Conservation (phyloP, 2,888 invertebrate species). For the Erannis defoliaria region DNA sequence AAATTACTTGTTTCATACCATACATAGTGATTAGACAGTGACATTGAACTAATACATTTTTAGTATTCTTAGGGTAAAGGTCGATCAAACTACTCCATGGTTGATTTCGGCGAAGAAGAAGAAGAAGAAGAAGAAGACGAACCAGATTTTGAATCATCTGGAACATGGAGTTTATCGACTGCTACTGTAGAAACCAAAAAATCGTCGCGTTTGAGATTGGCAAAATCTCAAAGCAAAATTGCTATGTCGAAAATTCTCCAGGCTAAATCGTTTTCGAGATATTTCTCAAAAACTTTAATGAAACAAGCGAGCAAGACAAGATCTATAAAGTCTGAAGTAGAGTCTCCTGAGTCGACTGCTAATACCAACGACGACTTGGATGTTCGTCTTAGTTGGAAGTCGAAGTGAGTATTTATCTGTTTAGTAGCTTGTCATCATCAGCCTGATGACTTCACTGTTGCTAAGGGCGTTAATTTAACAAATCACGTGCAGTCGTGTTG, state of each 20-base stretch:
- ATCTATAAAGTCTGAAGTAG: slow-evolving; percentile 38
- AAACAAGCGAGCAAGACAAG: slow-evolving; percentile 48
- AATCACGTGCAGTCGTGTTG: too few species aligned
- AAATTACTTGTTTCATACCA: too few species aligned
- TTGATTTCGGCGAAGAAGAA: slow-evolving; percentile 51
- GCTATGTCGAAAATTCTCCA: slow-evolving; percentile 41
- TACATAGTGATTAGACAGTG: too few species aligned
- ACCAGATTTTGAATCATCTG: slow-evolving; percentile 60
- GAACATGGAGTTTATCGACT: slow-evolving; percentile 60
- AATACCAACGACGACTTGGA: slow-evolving; percentile 63
- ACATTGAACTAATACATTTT: not conserved
- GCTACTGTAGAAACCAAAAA: slow-evolving; percentile 45
- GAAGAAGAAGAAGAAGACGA: slow-evolving; percentile 50
- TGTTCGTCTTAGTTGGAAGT: slow-evolving; percentile 53
- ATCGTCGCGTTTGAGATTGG: slow-evolving; percentile 48
- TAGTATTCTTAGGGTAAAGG: not conserved
- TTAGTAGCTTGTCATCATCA: too few species aligned
- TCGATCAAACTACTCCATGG: slow-evolving; percentile 47
- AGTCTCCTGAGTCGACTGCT: slow-evolving; percentile 42
- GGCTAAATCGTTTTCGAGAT: slow-evolving; percentile 59
- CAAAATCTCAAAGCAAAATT: slow-evolving; percentile 42
- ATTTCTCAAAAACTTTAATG: slow-evolving; percentile 54
- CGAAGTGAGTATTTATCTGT: slow-evolving; percentile 35
- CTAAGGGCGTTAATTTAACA: too few species aligned
- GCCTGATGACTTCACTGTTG: too few species aligned